Evolutionary conservation across 2,888 invertebrate species (phyloP).

Genomic region (Parasteatoda lunata): DNA sequence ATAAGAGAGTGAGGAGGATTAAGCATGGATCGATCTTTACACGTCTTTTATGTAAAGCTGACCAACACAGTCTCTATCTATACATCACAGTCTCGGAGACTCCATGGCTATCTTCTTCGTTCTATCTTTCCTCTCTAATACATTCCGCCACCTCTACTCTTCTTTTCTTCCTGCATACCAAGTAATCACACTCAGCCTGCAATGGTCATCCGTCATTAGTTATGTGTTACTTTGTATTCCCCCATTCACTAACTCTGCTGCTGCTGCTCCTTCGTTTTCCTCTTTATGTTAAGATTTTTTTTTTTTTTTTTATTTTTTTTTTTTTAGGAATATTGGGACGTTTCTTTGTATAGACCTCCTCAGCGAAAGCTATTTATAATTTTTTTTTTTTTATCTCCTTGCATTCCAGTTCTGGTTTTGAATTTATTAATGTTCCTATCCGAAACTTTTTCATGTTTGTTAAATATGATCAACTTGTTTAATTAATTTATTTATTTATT

Average conservation of each 20-base stretch:
- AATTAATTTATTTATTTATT: too few species aligned
- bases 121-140: constrained; percentile 19
- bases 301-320: not conserved
- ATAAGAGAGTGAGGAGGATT: constrained; percentile 59
- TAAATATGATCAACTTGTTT: too few species aligned
- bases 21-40: constrained; percentile 66
- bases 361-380: too few species aligned
- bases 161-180: constrained; percentile 35
- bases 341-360: too few species aligned
- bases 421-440: too few species aligned
- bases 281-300: constrained; percentile 1
- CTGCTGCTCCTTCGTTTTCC: constrained; percentile 1
- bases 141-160: constrained; percentile 13
- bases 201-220: constrained; percentile 13
- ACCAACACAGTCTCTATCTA: constrained; percentile 68
- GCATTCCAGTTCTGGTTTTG: too few species aligned
- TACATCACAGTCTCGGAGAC: constrained; percentile 60
- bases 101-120: constrained; percentile 33
- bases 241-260: not conserved
- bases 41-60: constrained; percentile 69
- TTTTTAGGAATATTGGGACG: too few species aligned
- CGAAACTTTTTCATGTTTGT: too few species aligned
- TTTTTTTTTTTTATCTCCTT: too few species aligned
- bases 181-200: constrained; percentile 26
- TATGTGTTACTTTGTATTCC: constrained; percentile 26